Evolutionary conservation across 2,113 vertebrate genomes (phyloP).

Genomic region (Eonycteris spelaea): DNA sequence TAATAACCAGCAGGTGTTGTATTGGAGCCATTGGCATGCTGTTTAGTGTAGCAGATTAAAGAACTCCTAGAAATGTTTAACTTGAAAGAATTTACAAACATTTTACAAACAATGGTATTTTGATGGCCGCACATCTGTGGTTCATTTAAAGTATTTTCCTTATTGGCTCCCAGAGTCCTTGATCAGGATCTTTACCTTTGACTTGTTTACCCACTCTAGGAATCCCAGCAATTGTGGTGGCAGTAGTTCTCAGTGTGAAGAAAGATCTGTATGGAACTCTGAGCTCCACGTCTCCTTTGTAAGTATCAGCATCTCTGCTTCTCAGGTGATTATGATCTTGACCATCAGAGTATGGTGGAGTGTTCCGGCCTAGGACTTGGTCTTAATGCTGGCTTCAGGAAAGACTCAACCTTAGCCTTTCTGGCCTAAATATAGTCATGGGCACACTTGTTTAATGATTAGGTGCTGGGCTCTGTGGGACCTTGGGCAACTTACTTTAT

Average conservation of each 20-base stretch:
- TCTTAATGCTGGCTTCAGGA: background rate
- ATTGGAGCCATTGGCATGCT: conserved; percentile 49
- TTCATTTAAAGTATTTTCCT: conserved; percentile 69
- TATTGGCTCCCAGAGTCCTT: background rate
- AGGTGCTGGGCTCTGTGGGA: background rate
- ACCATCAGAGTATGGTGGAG: background rate
- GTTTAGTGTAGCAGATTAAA: conserved; percentile 77
- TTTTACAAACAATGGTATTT: conserved; percentile 81
- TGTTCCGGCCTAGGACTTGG: background rate
- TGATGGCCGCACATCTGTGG: conserved; percentile 69
- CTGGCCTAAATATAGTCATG: background rate
- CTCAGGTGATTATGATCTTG: background rate
- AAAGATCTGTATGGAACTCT: conserved; percentile 85
- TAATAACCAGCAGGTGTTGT: conserved; percentile 61
- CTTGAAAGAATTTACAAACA: conserved; percentile 71
- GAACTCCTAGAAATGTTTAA: conserved; percentile 77
- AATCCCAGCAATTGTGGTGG: conserved; percentile 86
- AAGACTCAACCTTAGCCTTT: background rate
- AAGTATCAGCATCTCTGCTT: conserved; percentile 77
- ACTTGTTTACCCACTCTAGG: conserved; percentile 81
- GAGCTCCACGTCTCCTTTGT: conserved; percentile 81
- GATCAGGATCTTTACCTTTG: background rate
- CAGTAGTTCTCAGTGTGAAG: conserved; percentile 82
- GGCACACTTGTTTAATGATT: background rate
- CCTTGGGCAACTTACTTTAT: background rate